Evolutionary conservation across 2,888 invertebrate genomes (phyloP).

Genomic region (Morpho deidamia): DNA sequence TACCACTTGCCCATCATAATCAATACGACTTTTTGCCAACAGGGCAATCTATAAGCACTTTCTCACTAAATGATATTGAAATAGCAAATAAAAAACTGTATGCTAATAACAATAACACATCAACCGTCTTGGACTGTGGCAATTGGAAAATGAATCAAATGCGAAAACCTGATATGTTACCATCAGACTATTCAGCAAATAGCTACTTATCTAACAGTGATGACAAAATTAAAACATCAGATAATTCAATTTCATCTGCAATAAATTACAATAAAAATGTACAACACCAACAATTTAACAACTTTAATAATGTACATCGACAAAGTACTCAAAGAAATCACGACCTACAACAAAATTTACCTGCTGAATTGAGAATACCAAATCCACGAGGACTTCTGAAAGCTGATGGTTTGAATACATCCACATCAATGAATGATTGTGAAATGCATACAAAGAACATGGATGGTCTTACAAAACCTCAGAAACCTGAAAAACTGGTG

Average conservation of each 20-base stretch:
- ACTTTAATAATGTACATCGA: slow-evolving; percentile 51
- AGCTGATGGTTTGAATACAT: slow-evolving; percentile 44
- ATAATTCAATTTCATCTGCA: slow-evolving; percentile 37
- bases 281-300: slow-evolving; percentile 56
- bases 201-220: slow-evolving; percentile 44
- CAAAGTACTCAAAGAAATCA: slow-evolving; percentile 47
- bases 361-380: slow-evolving; percentile 62
- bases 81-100: slow-evolving; percentile 65
- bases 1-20: slow-evolving; percentile 42
- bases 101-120: slow-evolving; percentile 44
- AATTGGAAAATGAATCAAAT: slow-evolving; percentile 65
- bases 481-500: slow-evolving; percentile 56
- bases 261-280: slow-evolving; percentile 59
- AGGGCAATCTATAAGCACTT: slow-evolving; percentile 48
- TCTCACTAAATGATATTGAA: slow-evolving; percentile 67
- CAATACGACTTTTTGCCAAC: slow-evolving; percentile 53
- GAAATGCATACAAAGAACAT: slow-evolving; percentile 47
- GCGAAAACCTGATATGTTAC: slow-evolving; percentile 55
- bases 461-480: slow-evolving; percentile 47
- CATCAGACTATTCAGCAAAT: slow-evolving; percentile 56
- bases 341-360: slow-evolving; percentile 53
- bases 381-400: slow-evolving; percentile 59
- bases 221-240: slow-evolving; percentile 53
- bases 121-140: slow-evolving; percentile 55
- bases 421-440: slow-evolving; percentile 37